A percentile compares a stretch with the other conserved stretches of the same genome.
These are phyloP conservation scores for Caenorhabditis remanei DNA, from an alignment of 1,140 invertebrate genomes.

Conservation along the genomic window DNA sequence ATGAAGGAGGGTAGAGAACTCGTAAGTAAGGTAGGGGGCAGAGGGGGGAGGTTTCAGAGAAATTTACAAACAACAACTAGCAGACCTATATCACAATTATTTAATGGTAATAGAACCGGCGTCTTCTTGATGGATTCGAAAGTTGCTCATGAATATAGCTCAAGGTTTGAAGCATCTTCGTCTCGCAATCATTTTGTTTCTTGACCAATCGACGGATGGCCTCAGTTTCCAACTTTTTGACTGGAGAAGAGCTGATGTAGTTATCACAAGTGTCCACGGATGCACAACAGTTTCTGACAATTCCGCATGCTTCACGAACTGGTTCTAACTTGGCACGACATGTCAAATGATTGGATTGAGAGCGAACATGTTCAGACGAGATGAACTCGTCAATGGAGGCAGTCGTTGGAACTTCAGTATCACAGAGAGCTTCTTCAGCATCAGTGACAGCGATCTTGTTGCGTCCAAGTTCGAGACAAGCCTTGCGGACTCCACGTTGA, in stretches of 20 bases:
- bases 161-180: constrained; percentile 55
- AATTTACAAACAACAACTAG: constrained; percentile 23
- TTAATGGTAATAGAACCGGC: constrained; percentile 51
- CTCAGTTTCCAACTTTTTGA: constrained; percentile 41
- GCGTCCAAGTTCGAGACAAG: constrained; percentile 61
- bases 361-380: constrained; percentile 33
- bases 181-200: constrained; percentile 53
- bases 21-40: not conserved
- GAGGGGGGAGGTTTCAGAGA: not conserved
- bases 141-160: constrained; percentile 57
- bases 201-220: constrained; percentile 34
- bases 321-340: constrained; percentile 58
- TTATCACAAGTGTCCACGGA: constrained; percentile 54
- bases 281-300: constrained; percentile 55
- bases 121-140: constrained; percentile 51
- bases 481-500: constrained; percentile 60
- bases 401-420: constrained; percentile 39
- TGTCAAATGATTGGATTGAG: constrained; percentile 38
- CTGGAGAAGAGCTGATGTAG: constrained; percentile 57
- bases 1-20: constrained; percentile 17
- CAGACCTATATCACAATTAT: too few relatives aligned
- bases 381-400: constrained; percentile 55
- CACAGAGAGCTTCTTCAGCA: constrained; percentile 37
- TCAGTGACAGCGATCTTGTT: constrained; percentile 51
- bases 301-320: constrained; percentile 38